These are phyloP conservation scores for Ophthalmolycus amberensis DNA, from an alignment of 2,113 vertebrate species.

Conservation along the genomic window DNA sequence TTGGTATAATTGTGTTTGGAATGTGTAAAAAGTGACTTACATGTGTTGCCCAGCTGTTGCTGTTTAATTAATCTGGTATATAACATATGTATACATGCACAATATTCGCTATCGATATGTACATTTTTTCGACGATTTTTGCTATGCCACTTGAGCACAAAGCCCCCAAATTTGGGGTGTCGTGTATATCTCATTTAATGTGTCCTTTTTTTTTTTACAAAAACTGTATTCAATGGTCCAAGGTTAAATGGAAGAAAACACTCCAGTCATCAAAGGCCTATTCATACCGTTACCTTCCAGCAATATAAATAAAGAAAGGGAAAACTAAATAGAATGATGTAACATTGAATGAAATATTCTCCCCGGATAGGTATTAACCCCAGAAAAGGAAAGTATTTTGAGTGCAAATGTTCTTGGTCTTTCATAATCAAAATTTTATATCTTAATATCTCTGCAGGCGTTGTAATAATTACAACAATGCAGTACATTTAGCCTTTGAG, in stretches of 20 bases:
- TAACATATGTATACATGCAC: too few relatives aligned
- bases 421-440: constrained; percentile 14
- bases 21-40: too few relatives aligned
- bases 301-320: background rate
- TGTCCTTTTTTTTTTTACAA: background rate
- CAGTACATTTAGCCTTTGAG: background rate
- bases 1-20: too few relatives aligned
- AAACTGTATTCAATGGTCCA: background rate
- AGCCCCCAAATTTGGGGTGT: too few relatives aligned
- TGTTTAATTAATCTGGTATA: too few relatives aligned
- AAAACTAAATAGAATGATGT: constrained; percentile 8
- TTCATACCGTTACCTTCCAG: constrained; percentile 6
- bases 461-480: constrained; percentile 11
- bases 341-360: constrained; percentile 3
- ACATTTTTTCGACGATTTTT: too few relatives aligned
- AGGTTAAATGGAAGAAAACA: constrained; percentile 21
- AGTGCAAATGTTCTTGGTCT: constrained; percentile 4
- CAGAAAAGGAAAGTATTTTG: background rate
- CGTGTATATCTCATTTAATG: background rate
- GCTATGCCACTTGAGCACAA: too few relatives aligned
- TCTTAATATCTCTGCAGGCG: background rate
- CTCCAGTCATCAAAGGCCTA: background rate
- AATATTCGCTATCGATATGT: too few relatives aligned
- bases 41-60: too few relatives aligned
- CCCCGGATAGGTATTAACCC: background rate